Conservation (phyloP, 2,888 invertebrate genomes). For the Sturmia bella region DNA sequence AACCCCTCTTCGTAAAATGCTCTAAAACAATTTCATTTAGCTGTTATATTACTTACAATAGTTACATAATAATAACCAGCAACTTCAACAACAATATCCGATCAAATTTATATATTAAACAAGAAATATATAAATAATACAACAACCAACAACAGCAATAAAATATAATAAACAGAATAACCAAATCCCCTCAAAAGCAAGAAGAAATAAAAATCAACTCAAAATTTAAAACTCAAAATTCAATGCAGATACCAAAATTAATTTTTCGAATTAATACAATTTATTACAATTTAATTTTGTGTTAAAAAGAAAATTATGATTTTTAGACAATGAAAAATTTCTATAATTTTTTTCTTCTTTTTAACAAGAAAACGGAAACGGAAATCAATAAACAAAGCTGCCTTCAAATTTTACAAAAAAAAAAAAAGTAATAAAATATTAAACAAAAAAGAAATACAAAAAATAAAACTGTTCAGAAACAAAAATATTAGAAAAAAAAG, state of each 20-base stretch:
- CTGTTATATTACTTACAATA: conserved; percentile 67
- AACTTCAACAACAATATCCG: conserved; percentile 71
- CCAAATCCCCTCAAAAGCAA: conserved; percentile 68
- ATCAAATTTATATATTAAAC: conserved; percentile 72
- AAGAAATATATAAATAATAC: conserved; percentile 70
- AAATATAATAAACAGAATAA: conserved; percentile 68
- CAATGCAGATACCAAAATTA: conserved; percentile 67
- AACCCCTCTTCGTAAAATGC: no score
- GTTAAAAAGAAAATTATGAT: conserved; percentile 53
- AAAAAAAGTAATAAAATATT: conserved; percentile 66
- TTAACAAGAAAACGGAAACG: conserved; percentile 77
- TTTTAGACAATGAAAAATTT: conserved; percentile 72
- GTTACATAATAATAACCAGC: conserved; percentile 68
- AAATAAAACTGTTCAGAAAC: conserved; percentile 56
- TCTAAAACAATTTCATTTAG: conserved; percentile 10
- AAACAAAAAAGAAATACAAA: conserved; percentile 49
- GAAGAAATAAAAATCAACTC: conserved; percentile 53
- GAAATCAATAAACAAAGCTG: conserved; percentile 81
- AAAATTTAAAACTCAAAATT: conserved; percentile 57
- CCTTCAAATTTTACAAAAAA: conserved; percentile 78
- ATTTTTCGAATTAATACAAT: conserved; percentile 30
- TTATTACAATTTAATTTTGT: conserved; percentile 37
- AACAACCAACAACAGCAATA: conserved; percentile 73
- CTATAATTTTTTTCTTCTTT: conserved; percentile 66
- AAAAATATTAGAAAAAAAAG: conserved; percentile 71